These are phyloP conservation scores for Chrysolina oricalcia DNA, from an alignment of 2,888 invertebrate genomes.

Conservation along the genomic window DNA sequence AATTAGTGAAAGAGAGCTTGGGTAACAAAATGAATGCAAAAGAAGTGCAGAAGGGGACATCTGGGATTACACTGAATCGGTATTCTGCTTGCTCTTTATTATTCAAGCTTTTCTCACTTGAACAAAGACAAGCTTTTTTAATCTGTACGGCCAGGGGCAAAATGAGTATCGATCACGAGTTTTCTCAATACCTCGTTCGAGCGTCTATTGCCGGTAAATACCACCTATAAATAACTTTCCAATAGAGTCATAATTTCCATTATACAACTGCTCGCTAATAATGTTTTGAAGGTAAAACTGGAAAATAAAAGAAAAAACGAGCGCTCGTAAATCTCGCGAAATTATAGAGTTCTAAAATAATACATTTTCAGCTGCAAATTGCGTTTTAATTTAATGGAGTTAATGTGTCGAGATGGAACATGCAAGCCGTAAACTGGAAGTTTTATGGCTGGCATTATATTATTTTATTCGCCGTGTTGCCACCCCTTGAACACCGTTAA, in stretches of 20 bases:
- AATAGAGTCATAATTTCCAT: conserved; percentile 11
- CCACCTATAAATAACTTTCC: not conserved
- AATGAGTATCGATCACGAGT: not conserved
- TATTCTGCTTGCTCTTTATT: too few relatives aligned
- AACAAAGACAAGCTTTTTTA: too few relatives aligned
- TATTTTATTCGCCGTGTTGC: conserved; percentile 6
- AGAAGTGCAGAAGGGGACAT: too few relatives aligned
- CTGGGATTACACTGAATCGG: too few relatives aligned
- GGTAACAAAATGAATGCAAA: too few relatives aligned
- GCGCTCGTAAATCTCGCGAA: conserved; percentile 8
- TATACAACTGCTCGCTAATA: not conserved
- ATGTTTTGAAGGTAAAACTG: not conserved
- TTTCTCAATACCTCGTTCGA: not conserved
- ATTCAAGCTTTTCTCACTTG: too few relatives aligned
- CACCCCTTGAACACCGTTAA: not conserved
- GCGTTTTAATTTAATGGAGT: conserved; percentile 31
- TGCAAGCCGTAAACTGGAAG: conserved; percentile 17
- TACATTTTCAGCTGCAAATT: conserved; percentile 24
- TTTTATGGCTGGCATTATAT: conserved; percentile 9
- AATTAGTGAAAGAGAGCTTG: too few relatives aligned
- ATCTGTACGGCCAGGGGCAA: too few relatives aligned
- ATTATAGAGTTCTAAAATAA: conserved; percentile 24
- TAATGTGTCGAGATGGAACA: conserved; percentile 17
- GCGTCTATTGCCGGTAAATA: not conserved
- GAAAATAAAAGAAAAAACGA: not conserved